phyloP scores from a whole-genome alignment of 53 echinoderm and acorn worm genomes.

The Paracentrotus lividus region DNA sequence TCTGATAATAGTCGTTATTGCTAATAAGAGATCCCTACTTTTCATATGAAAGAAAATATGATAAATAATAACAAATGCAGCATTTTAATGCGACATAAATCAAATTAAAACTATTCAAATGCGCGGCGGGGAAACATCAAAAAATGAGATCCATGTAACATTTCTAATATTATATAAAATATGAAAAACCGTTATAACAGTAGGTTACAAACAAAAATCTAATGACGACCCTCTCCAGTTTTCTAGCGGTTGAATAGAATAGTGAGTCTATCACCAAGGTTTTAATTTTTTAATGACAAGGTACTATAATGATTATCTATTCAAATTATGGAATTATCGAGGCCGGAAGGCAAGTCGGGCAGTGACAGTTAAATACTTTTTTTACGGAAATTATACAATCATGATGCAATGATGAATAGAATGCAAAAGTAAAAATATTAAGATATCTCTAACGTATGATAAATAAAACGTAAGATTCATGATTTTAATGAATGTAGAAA shows the following conservation, averaged over 20 bases:
- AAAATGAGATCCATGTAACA: neutral
- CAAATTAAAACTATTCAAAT: too few species aligned
- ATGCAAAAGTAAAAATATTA: too few species aligned
- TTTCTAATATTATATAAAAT: too few species aligned
- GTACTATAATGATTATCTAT: too few species aligned
- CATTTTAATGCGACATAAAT: neutral
- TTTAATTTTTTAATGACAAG: too few species aligned
- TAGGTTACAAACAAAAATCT: neutral
- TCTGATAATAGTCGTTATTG: neutral
- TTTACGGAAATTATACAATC: too few species aligned
- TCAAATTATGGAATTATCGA: too few species aligned
- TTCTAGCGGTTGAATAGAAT: neutral
- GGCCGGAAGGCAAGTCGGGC: neutral
- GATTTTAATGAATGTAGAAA: too few species aligned
- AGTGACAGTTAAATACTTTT: neutral
- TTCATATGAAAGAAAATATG: neutral
- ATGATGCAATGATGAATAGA: too few species aligned
- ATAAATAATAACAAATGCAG: neutral
- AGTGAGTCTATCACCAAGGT: too few species aligned
- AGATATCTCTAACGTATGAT: too few species aligned
- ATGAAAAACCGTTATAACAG: neutral
- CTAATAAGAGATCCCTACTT: neutral
- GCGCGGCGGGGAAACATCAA: neutral
- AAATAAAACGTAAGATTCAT: too few species aligned
- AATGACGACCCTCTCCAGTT: neutral